phyloP scores from a whole-genome alignment of 2,113 vertebrate genomes.

The Oenanthe oenanthe region DNA sequence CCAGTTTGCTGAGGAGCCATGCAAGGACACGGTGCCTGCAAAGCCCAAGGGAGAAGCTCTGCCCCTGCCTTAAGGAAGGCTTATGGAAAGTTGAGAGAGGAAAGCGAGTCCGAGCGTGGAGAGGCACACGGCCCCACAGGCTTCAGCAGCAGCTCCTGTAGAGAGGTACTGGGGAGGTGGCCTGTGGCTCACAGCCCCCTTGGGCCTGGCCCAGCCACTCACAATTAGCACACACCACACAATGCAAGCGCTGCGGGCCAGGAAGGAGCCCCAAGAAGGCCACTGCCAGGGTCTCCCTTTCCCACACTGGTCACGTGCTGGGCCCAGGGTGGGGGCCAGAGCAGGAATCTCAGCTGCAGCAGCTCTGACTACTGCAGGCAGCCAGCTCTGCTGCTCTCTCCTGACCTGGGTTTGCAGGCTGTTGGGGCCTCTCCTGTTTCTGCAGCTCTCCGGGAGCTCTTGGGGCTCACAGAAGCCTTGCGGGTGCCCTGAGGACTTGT shows the following conservation, averaged over 20 bases:
- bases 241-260: fast-evolving
- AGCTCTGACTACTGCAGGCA: not conserved
- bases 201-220: fast-evolving
- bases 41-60: not conserved
- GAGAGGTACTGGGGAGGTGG: not conserved
- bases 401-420: constrained; percentile 58
- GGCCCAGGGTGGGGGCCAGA: not conserved
- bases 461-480: constrained; percentile 82
- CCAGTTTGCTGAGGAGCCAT: not conserved
- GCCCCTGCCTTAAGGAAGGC: not conserved
- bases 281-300: not conserved
- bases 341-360: not conserved
- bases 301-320: fast-evolving
- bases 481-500: constrained; percentile 84
- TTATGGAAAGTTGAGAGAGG: fast-evolving
- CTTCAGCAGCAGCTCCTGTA: not conserved
- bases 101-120: fast-evolving
- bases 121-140: not conserved
- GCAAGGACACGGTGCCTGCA: not conserved
- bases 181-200: not conserved
- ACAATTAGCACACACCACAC: constrained; percentile 51
- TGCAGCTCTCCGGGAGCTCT: constrained; percentile 72
- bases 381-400: not conserved
- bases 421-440: constrained; percentile 69
- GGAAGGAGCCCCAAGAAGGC: not conserved